phyloP scores from a whole-genome alignment of 92 coral and sea anemone genomes.

The Nematostella vectensis region DNA sequence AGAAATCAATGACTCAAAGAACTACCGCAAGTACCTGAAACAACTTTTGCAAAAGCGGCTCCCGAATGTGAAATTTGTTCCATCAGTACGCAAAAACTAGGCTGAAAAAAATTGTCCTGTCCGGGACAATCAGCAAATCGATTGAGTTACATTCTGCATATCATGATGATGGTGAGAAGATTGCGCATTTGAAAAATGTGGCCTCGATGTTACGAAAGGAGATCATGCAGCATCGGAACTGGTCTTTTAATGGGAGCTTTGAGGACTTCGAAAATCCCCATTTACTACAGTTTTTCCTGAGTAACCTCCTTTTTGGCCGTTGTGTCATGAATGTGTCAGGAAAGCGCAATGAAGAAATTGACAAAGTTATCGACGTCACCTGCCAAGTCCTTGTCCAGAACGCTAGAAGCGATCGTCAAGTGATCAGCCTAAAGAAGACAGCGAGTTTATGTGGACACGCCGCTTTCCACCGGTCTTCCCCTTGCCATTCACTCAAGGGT shows the following conservation, averaged over 20 bases:
- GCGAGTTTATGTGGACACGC: too few species aligned
- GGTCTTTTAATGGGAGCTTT: constrained; percentile 24
- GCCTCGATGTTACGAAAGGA: neutral
- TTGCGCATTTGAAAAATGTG: constrained; percentile 16
- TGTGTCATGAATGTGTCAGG: neutral
- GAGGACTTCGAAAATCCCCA: constrained; percentile 26
- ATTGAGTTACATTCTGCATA: constrained; percentile 14
- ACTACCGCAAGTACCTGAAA: neutral
- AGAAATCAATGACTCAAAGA: neutral
- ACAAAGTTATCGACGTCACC: constrained; percentile 24
- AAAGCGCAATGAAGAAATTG: constrained; percentile 10
- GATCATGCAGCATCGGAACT: constrained; percentile 2
- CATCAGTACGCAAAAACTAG: constrained; percentile 11
- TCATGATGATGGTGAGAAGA: constrained; percentile 20
- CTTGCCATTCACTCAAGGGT: constrained; percentile 28
- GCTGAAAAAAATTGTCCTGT: constrained; percentile 28
- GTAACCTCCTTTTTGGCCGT: constrained; percentile 14
- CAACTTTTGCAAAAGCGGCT: neutral
- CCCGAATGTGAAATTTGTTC: neutral
- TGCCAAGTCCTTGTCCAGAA: constrained; percentile 32
- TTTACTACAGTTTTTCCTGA: constrained; percentile 27
- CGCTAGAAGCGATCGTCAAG: constrained; percentile 28
- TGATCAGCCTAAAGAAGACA: too few species aligned
- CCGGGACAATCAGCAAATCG: constrained; percentile 17
- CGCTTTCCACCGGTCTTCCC: constrained; percentile 22